Base-by-base conservation (phyloP, 1,140 invertebrate genomes). In the Nephotettix cincticeps region DNA sequence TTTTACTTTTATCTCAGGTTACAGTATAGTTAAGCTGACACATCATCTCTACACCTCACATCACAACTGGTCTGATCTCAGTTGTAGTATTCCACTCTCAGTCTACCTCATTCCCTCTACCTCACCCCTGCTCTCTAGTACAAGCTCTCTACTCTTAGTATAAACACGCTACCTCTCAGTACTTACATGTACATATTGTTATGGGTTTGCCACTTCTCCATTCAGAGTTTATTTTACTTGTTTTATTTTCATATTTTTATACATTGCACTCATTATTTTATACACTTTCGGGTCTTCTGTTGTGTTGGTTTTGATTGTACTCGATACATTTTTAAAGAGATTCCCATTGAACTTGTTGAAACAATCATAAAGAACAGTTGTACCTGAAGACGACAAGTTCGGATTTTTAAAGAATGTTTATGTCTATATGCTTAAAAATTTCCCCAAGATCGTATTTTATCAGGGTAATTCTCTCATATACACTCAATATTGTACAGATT, bases 331-430 rank as follows among this genome's bases (percentile, higher is more conserved):
- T n/a, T n/a, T n/a, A n/a, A n/a, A n/a, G n/a, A n/a, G n/a, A n/a
- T n/a, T n/a, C 19, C 47, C 47, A 54, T 54, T 11, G 23, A 11
- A 19, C 28, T 27, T 61, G 13, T 61, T 27, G n/a, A 28, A 61
- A 61, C 56, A 61, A 61, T 61, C 56, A 61, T 27, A 23, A 54
- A 54, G 9, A 61, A 36, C 32, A 61, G 56, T n/a, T n/a, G n/a
- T 61, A 61, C 56, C 56, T 61, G 56, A 61, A 3, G 3, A 51
- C 4, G 47, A 19, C 47, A 36, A 36, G 47, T 51, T 51, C 47
- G 21, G 14, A 21, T 51, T 17, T 51, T 11, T 51, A 21, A 51
- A 4, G 47, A 51, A 51, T 51, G 19, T 51, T 51, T 61, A 25
- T 61, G 25, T 61, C 56, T 61, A 36, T 6, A 36, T 36, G 4